Percentiles rank a stretch among this genome's conserved stretches.
phyloP scores from a whole-genome alignment of 2,113 vertebrate species.

The Rynchops niger region DNA sequence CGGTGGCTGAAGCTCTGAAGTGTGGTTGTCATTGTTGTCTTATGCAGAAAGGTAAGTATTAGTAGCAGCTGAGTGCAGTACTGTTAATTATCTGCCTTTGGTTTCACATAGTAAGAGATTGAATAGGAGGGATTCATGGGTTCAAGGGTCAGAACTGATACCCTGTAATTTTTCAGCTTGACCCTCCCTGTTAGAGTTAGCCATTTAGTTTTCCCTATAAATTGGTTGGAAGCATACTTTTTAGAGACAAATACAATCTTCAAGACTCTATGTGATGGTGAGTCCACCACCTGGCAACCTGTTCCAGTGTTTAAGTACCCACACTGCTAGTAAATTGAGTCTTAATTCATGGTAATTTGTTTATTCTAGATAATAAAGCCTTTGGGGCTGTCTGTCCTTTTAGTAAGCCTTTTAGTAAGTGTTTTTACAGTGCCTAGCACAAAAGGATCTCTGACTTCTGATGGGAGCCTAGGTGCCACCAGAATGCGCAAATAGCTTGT shows the following conservation, averaged over 20 bases:
- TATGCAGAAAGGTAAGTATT: neutral
- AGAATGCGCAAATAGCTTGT: conserved; percentile 45
- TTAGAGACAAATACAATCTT: neutral
- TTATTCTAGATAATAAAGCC: conserved; percentile 54
- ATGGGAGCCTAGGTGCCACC: neutral
- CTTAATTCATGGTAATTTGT: conserved; percentile 42
- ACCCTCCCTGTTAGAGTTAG: neutral
- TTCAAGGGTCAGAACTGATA: neutral
- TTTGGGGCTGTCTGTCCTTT: conserved; percentile 31
- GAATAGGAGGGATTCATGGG: neutral
- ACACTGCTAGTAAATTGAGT: conserved; percentile 5
- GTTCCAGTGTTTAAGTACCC: conserved; percentile 24
- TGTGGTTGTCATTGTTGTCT: neutral
- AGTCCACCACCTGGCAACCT: conserved; percentile 23
- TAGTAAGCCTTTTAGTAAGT: conserved; percentile 29
- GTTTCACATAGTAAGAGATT: neutral
- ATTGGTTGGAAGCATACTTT: neutral
- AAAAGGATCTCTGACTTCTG: conserved; percentile 15
- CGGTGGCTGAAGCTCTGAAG: neutral
- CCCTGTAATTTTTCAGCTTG: neutral
- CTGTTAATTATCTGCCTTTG: neutral
- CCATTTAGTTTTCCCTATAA: neutral
- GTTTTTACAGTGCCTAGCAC: conserved; percentile 19
- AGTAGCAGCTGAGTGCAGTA: neutral
- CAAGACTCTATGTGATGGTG: neutral